Conservation (phyloP, 2,888 invertebrate genomes). For the Ormyrus labotus region DNA sequence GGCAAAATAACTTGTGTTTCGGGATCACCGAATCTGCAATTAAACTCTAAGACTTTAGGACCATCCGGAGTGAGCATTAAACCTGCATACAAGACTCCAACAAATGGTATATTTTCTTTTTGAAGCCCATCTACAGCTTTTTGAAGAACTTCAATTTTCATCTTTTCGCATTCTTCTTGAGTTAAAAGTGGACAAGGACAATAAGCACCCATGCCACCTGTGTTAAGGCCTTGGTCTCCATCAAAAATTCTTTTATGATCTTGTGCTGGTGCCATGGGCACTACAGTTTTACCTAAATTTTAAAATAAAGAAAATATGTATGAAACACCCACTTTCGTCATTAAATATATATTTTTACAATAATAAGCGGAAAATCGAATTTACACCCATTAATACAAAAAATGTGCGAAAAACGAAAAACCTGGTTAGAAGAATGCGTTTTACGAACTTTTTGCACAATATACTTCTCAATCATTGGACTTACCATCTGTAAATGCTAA, state of each 20-base stretch:
- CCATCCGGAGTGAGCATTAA: conserved; percentile 95
- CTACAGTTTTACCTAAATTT: conserved; percentile 78
- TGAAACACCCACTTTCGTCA: too few species aligned
- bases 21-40: conserved; percentile 98
- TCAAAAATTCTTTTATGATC: conserved; percentile 96
- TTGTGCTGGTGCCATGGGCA: conserved; percentile 93
- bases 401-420: too few species aligned
- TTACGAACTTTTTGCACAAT: too few species aligned
- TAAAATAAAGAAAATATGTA: conserved; percentile 23
- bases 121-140: conserved; percentile 88
- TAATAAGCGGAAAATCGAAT: too few species aligned
- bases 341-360: too few species aligned
- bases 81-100: conserved; percentile 95
- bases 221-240: conserved; percentile 95
- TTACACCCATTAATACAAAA: too few species aligned
- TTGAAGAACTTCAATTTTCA: conserved; percentile 85
- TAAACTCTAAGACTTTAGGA: conserved; percentile 95
- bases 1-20: conserved; percentile 97
- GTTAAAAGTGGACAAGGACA: conserved; percentile 91
- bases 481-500: conserved; percentile 92
- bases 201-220: conserved; percentile 99
- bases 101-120: conserved; percentile 87
- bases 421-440: too few species aligned
- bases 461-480: background rate
- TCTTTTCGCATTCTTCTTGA: conserved; percentile 80